Percentiles rank a stretch among this genome's conserved stretches.
Conservation (phyloP, 2,797 vertebrate species). For the Takifugu ocellatus region DNA sequence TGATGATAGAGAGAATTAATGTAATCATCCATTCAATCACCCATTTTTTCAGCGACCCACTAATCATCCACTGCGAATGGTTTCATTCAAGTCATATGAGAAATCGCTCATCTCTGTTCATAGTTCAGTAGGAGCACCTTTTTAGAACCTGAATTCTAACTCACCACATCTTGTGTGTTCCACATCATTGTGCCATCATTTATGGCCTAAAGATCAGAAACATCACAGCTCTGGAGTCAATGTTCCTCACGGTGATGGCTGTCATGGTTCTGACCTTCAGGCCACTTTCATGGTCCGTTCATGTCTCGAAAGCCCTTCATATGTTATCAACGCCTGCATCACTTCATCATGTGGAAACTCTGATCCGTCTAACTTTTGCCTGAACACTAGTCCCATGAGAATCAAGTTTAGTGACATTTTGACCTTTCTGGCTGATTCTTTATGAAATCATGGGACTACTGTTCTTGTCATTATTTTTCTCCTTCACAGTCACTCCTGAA, state of each 20-base stretch:
- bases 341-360: conserved; percentile 58
- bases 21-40: conserved; percentile 49
- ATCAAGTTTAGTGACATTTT: conserved; percentile 4
- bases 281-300: conserved; percentile 29
- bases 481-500: conserved; percentile 78
- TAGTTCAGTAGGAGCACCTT: conserved; percentile 46
- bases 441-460: conserved; percentile 46
- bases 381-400: conserved; percentile 52
- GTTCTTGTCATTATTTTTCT: conserved; percentile 61
- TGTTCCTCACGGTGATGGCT: conserved; percentile 10
- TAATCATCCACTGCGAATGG: conserved; percentile 46
- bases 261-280: conserved; percentile 34
- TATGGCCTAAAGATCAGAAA: conserved; percentile 37
- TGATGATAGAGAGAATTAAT: conserved; percentile 74
- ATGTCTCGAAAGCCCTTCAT: conserved; percentile 49
- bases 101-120: conserved; percentile 29
- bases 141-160: conserved; percentile 56
- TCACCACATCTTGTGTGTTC: conserved; percentile 45
- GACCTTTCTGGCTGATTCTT: conserved; percentile 5
- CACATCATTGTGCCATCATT: conserved; percentile 23
- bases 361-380: conserved; percentile 39
- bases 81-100: conserved; percentile 32
- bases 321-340: conserved; percentile 69
- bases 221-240: background rate
- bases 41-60: conserved; percentile 37